Conservation (phyloP, 2,797 vertebrate genomes). For the Thunnus albacares region DNA sequence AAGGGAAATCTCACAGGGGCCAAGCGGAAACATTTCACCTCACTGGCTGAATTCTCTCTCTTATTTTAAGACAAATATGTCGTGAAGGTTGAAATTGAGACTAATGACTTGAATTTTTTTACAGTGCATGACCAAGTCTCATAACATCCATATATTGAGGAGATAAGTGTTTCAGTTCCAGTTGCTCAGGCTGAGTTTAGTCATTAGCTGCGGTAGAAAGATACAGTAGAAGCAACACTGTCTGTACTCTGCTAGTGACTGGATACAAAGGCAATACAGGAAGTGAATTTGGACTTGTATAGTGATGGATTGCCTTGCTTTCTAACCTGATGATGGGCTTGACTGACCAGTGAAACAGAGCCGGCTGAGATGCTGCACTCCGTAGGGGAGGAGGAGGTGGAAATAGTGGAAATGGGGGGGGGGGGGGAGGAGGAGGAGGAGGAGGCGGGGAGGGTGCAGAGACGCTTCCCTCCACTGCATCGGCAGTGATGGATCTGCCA, state of each 20-base stretch:
- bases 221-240: background rate
- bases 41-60: background rate
- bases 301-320: conserved; percentile 65
- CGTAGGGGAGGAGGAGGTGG: conserved; percentile 14
- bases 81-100: conserved; percentile 1
- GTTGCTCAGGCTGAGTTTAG: conserved; percentile 4
- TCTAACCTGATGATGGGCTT: conserved; percentile 65
- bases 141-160: background rate
- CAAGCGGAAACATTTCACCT: too few relatives aligned
- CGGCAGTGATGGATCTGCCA: conserved; percentile 68
- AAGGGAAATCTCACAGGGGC: too few relatives aligned
- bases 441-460: background rate
- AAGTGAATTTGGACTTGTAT: conserved; percentile 14
- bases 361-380: conserved; percentile 21
- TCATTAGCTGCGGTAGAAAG: background rate
- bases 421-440: conserved; percentile 7
- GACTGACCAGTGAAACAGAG: conserved; percentile 70
- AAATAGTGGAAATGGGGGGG: conserved; percentile 40
- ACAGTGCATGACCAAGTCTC: background rate
- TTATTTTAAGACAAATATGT: background rate
- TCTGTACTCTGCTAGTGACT: conserved; percentile 2
- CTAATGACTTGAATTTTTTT: background rate
- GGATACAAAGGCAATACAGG: background rate
- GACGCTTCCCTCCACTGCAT: conserved; percentile 38
- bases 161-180: conserved; percentile 8